phyloP scores from a whole-genome alignment of 2,797 vertebrate genomes.

The Helicolenus hilgendorfi region DNA sequence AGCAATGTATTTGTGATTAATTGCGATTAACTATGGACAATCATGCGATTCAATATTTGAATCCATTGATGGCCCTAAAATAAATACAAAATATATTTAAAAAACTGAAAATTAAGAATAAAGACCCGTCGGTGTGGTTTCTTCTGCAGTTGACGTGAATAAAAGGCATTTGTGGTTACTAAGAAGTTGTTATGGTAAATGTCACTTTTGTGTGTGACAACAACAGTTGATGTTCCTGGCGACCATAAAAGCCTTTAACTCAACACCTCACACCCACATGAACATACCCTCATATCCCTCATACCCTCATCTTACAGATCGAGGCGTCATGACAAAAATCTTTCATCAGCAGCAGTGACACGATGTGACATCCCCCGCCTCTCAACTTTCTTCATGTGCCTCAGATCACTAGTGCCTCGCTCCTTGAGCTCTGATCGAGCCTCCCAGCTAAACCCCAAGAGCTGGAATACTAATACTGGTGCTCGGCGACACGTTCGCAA shows the following conservation, averaged over 20 bases:
- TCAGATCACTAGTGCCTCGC: neutral
- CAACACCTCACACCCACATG: neutral
- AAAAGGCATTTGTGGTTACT: neutral
- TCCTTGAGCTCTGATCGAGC: slow-evolving; percentile 27
- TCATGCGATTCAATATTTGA: too few relatives aligned
- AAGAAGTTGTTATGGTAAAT: neutral
- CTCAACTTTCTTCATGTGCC: neutral
- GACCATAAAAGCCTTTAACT: neutral
- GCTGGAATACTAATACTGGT: slow-evolving; percentile 37
- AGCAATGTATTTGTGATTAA: too few relatives aligned
- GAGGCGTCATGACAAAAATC: slow-evolving; percentile 18
- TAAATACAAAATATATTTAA: neutral
- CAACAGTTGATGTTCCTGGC: neutral
- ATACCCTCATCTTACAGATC: slow-evolving; percentile 6
- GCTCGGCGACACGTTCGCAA: slow-evolving; percentile 26
- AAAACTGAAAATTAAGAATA: neutral
- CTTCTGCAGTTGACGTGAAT: neutral
- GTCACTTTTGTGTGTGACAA: neutral
- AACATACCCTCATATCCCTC: neutral
- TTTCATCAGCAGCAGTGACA: slow-evolving; percentile 31
- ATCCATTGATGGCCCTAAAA: too few relatives aligned
- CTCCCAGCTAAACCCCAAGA: slow-evolving; percentile 40
- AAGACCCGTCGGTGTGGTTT: neutral
- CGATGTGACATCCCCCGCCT: too few relatives aligned
- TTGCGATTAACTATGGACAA: too few relatives aligned